A percentile compares a stretch with the other conserved stretches of the same genome.
phyloP scores from a whole-genome alignment of 2,888 invertebrate species.

The Phania funesta region DNA sequence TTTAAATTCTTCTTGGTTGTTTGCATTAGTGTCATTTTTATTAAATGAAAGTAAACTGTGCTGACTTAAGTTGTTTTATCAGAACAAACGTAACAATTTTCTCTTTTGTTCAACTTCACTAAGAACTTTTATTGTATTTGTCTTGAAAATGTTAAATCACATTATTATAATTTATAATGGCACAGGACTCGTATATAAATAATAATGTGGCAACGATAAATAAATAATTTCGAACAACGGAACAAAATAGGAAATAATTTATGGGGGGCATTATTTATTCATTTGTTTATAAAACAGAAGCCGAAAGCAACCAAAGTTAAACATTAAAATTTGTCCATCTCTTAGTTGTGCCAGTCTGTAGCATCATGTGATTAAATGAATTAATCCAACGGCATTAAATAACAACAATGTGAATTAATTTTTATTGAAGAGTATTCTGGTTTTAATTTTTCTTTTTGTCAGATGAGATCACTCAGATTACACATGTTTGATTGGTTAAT shows the following conservation, averaged over 20 bases:
- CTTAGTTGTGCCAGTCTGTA: neutral
- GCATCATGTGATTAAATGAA: conserved; percentile 20
- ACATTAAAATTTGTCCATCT: neutral
- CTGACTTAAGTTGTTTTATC: no score
- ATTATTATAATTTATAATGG: neutral
- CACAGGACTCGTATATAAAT: neutral
- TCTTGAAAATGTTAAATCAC: no score
- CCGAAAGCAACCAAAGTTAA: conserved; percentile 1
- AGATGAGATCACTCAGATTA: conserved; percentile 59
- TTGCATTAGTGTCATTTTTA: no score
- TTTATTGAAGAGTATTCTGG: neutral
- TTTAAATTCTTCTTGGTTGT: no score
- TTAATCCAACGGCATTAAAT: conserved; percentile 24
- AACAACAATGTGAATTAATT: conserved; percentile 53
- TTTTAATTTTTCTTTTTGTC: conserved; percentile 22
- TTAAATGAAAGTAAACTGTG: no score
- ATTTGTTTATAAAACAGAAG: conserved; percentile 12
- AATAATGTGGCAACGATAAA: conserved; percentile 3
- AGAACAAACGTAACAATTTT: no score
- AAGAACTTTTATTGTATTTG: no score
- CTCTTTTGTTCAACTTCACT: no score
- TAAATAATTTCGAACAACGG: conserved; percentile 7
- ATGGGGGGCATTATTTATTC: neutral
- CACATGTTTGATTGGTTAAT: conserved; percentile 54
- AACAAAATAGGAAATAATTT: conserved; percentile 31